phyloP scores from a whole-genome alignment of 2,888 invertebrate species.

The Epinotia ramella region DNA sequence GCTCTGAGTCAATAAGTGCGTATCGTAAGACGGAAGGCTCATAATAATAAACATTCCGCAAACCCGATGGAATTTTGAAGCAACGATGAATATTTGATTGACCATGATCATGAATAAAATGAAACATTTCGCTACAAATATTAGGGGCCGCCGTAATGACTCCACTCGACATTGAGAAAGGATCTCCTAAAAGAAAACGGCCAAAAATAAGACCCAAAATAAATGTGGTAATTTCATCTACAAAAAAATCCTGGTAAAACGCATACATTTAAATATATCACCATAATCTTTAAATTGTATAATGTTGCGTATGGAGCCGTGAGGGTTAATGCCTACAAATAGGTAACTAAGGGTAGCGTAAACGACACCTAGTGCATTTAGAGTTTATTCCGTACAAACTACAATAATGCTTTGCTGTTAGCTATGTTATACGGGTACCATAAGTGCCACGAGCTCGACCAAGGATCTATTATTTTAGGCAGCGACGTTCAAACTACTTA shows the following conservation, averaged over 20 bases:
- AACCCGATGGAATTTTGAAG: slow-evolving; percentile 33
- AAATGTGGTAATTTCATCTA: slow-evolving; percentile 77
- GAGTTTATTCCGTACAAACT: background rate
- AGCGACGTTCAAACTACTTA: slow-evolving; percentile 5
- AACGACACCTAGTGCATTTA: background rate
- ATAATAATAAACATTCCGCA: slow-evolving; percentile 39
- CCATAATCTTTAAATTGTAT: slow-evolving; percentile 69
- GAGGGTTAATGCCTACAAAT: slow-evolving; percentile 53
- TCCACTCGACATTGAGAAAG: slow-evolving; percentile 69
- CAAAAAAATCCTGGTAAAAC: slow-evolving; percentile 63
- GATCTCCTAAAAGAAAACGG: slow-evolving; percentile 67
- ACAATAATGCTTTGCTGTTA: background rate
- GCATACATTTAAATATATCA: slow-evolving; percentile 80
- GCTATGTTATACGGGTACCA: too few relatives aligned
- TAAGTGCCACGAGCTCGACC: slow-evolving; percentile 40
- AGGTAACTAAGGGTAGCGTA: background rate
- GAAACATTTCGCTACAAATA: slow-evolving; percentile 45
- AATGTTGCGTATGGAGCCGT: slow-evolving; percentile 63
- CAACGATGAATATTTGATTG: slow-evolving; percentile 45
- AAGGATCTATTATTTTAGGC: background rate
- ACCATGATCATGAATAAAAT: slow-evolving; percentile 49
- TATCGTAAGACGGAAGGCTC: slow-evolving; percentile 32
- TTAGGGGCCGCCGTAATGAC: slow-evolving; percentile 50
- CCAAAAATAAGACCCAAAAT: slow-evolving; percentile 67
- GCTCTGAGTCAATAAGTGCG: slow-evolving; percentile 70